These are phyloP conservation scores for Todiramphus chloris DNA, from an alignment of 2,113 vertebrate genomes.

Conservation along the genomic window DNA sequence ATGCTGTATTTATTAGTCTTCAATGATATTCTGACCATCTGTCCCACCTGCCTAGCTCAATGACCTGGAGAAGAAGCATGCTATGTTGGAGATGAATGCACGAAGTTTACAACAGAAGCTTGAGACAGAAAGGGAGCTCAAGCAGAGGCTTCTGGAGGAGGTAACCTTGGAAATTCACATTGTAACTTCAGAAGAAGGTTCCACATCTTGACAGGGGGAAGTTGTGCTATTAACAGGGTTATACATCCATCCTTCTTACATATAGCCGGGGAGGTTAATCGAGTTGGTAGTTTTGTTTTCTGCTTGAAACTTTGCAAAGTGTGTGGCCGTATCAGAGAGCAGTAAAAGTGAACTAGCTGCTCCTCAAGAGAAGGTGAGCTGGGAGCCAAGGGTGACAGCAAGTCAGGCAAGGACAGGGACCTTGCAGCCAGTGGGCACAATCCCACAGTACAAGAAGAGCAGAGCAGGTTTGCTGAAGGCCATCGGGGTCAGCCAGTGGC, in stretches of 20 bases:
- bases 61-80: slow-evolving; percentile 97
- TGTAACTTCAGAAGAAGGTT: slow-evolving; percentile 2
- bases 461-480: not conserved
- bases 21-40: not conserved
- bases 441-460: not conserved
- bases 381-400: not conserved
- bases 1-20: not conserved
- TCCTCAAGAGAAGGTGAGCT: not conserved
- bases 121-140: slow-evolving; percentile 95
- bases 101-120: slow-evolving; percentile 96
- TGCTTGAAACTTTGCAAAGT: not conserved
- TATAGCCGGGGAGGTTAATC: not conserved
- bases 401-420: not conserved
- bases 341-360: not conserved
- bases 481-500: not conserved
- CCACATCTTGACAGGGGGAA: not conserved
- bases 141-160: slow-evolving; percentile 96
- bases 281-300: not conserved
- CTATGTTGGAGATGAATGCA: slow-evolving; percentile 98
- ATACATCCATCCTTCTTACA: not conserved
- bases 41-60: slow-evolving; percentile 78
- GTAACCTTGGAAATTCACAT: slow-evolving; percentile 68
- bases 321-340: not conserved
- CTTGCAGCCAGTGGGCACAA: not conserved
- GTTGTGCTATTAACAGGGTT: not conserved